Percentiles rank a stretch among this genome's conserved stretches.
phyloP scores from a whole-genome alignment of 2,113 vertebrate species.

The Myiozetetes cayanensis region DNA sequence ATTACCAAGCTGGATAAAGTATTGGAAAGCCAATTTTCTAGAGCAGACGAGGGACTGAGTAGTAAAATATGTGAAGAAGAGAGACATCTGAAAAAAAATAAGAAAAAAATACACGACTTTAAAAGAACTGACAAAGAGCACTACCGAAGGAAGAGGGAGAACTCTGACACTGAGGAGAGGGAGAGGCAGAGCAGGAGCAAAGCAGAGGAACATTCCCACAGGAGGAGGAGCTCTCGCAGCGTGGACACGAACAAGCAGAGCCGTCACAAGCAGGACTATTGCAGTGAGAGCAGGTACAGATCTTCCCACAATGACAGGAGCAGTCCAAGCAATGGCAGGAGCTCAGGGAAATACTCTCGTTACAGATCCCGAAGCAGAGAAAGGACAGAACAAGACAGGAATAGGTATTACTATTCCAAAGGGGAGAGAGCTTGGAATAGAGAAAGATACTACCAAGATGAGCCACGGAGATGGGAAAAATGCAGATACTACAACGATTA shows the following conservation, averaged over 20 bases:
- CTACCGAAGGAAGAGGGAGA: conserved; percentile 59
- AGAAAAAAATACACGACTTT: conserved; percentile 34
- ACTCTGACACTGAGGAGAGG: conserved; percentile 58
- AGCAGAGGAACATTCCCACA: neutral
- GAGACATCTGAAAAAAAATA: neutral
- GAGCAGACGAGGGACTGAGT: neutral
- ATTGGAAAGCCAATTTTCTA: conserved; percentile 22
- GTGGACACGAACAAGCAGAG: conserved; percentile 19
- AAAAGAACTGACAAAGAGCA: conserved; percentile 71
- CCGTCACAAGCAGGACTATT: conserved; percentile 16
- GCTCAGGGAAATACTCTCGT: conserved; percentile 65
- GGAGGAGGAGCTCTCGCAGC: conserved; percentile 1
- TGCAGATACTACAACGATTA: conserved; percentile 70
- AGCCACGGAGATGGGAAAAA: conserved; percentile 63
- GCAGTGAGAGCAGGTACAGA: conserved; percentile 32
- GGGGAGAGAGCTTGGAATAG: conserved; percentile 73
- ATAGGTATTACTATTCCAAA: conserved; percentile 66
- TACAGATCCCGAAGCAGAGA: conserved; percentile 64
- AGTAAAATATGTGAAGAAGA: neutral
- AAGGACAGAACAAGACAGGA: conserved; percentile 65
- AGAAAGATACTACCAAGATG: conserved; percentile 72
- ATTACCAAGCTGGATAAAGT: conserved; percentile 4
- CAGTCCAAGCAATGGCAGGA: conserved; percentile 35
- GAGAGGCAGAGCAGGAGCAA: conserved; percentile 25
- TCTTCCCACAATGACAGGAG: conserved; percentile 4